Conservation (phyloP, 2,888 invertebrate species). For the Perizoma flavofasciatum region DNA sequence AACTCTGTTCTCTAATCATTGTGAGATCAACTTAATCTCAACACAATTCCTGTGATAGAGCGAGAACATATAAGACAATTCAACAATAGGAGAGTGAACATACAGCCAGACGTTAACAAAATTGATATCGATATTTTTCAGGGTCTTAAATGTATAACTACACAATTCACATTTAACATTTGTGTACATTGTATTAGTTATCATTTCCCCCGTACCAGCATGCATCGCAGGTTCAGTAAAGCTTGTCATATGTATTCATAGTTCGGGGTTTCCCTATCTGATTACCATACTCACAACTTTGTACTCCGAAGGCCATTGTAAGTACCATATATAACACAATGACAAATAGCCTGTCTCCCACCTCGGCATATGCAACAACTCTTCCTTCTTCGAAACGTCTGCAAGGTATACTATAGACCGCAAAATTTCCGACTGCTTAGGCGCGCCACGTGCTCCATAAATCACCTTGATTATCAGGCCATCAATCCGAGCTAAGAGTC, state of each 20-base stretch:
- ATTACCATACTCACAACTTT: constrained; percentile 8
- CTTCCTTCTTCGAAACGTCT: constrained; percentile 5
- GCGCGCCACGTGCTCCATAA: constrained; percentile 20
- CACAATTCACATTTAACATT: too few species aligned
- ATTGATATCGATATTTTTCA: too few species aligned
- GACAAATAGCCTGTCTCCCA: background rate
- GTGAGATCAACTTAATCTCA: too few species aligned
- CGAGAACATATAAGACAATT: too few species aligned
- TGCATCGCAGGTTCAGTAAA: background rate
- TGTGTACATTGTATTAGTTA: too few species aligned
- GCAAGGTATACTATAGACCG: constrained; percentile 1
- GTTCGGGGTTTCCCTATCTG: constrained; percentile 5
- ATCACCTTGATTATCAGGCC: constrained; percentile 22
- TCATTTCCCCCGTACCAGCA: too few species aligned
- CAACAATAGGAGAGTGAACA: too few species aligned
- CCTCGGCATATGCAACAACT: background rate
- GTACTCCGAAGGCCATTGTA: background rate
- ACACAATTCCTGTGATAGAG: too few species aligned
- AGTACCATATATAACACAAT: background rate
- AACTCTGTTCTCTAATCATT: too few species aligned
- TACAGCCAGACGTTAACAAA: too few species aligned
- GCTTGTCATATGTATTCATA: background rate
- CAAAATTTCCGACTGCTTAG: constrained; percentile 18
- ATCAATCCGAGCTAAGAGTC: constrained; percentile 19
- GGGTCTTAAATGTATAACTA: too few species aligned